These are phyloP conservation scores for Helogale parvula DNA, from an alignment of 2,113 vertebrate species.

Conservation along the genomic window DNA sequence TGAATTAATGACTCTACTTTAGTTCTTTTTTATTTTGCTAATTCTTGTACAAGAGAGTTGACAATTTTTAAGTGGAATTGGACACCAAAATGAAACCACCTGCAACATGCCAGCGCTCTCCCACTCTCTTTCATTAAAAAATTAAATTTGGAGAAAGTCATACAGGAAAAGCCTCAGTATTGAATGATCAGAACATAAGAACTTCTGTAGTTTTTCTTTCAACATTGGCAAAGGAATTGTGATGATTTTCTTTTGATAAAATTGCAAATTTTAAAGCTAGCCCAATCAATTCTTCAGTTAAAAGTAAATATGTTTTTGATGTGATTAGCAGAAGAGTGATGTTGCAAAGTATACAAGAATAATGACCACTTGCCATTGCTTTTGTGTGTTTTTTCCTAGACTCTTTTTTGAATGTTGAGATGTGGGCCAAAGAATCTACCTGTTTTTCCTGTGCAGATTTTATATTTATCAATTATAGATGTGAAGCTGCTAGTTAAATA, in stretches of 20 bases:
- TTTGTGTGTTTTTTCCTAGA: not conserved
- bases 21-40: not conserved
- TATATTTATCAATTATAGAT: not conserved
- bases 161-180: not conserved
- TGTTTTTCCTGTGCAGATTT: not conserved
- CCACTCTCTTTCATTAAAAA: not conserved
- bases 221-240: not conserved
- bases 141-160: not conserved
- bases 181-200: not conserved
- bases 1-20: not conserved
- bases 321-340: not conserved
- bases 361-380: not conserved
- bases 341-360: not conserved
- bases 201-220: not conserved
- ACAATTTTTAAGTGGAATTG: not conserved
- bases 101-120: accelerated
- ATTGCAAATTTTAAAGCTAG: not conserved
- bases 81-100: not conserved
- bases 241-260: not conserved
- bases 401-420: not conserved
- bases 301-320: not conserved
- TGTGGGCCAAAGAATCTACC: not conserved
- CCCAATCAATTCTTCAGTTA: not conserved
- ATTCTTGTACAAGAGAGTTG: not conserved
- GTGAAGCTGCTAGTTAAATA: not conserved